Evolutionary conservation across 2,113 vertebrate genomes (phyloP).

Genomic region (Myiozetetes cayanensis): DNA sequence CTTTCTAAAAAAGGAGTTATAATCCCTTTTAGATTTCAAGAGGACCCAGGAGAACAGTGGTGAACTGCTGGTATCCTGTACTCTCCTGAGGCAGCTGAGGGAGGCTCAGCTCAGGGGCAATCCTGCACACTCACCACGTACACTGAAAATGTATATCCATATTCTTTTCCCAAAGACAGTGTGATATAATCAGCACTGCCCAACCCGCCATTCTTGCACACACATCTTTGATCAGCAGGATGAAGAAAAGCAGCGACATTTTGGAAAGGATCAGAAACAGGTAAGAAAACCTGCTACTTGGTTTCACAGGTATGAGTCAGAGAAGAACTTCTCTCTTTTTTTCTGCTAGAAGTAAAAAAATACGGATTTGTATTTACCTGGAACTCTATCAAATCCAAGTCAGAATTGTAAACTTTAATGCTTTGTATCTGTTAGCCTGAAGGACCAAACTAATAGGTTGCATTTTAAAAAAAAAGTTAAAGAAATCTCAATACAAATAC

Average conservation of each 20-base stretch:
- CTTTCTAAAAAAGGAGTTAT: background rate
- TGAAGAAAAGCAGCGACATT: background rate
- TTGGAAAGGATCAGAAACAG: background rate
- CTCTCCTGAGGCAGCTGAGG: background rate
- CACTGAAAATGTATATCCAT: accelerated
- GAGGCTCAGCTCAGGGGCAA: background rate
- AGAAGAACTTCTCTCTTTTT: background rate
- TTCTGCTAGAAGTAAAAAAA: background rate
- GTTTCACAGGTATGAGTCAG: background rate
- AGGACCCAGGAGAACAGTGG: background rate
- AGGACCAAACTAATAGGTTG: background rate
- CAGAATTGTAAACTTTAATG: background rate
- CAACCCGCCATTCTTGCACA: background rate
- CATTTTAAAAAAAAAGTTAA: background rate
- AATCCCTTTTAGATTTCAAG: background rate
- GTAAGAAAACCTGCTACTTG: background rate
- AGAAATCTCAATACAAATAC: background rate
- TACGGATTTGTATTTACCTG: background rate
- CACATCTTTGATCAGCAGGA: background rate
- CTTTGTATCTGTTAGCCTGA: background rate
- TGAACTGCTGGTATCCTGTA: background rate
- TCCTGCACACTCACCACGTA: background rate
- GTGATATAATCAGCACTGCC: background rate
- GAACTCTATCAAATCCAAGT: background rate
- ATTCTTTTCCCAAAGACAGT: background rate